These are phyloP conservation scores for Asarcornis scutulata DNA, from an alignment of 2,113 vertebrate genomes.

Conservation along the genomic window DNA sequence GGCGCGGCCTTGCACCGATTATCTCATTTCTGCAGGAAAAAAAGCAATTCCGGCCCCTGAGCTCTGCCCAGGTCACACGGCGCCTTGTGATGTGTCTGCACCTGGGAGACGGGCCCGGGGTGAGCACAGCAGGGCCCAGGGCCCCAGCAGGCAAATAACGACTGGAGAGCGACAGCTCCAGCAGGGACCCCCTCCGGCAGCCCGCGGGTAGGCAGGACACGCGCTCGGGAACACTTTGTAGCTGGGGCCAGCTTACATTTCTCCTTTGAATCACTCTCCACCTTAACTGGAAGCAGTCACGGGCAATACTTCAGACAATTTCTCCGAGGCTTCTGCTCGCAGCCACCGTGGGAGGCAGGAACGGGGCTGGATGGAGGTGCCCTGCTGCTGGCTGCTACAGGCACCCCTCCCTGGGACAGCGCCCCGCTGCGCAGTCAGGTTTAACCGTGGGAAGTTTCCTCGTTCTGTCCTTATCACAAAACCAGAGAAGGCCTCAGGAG, in stretches of 20 bases:
- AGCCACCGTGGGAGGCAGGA: background rate
- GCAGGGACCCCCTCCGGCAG: accelerated
- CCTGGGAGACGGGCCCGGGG: background rate
- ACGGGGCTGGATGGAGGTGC: background rate
- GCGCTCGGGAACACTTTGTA: accelerated
- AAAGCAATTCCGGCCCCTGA: background rate
- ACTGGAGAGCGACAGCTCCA: background rate
- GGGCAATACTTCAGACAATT: background rate
- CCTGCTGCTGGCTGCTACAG: background rate
- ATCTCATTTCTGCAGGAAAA: accelerated
- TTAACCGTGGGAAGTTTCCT: background rate
- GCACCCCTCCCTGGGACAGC: background rate
- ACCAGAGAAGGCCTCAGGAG: accelerated
- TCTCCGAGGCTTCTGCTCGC: background rate
- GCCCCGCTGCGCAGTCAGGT: background rate
- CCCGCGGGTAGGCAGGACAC: background rate
- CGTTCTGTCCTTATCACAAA: background rate
- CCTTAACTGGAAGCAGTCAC: accelerated
- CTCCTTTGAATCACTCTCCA: background rate
- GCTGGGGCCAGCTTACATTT: background rate
- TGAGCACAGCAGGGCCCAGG: background rate
- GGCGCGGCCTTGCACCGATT: too few species aligned
- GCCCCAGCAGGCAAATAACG: background rate
- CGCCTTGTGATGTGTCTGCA: accelerated
- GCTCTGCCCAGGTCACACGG: too few species aligned